Evolutionary conservation across 2,113 vertebrate species (phyloP).

Genomic region (Scophthalmus maximus): DNA sequence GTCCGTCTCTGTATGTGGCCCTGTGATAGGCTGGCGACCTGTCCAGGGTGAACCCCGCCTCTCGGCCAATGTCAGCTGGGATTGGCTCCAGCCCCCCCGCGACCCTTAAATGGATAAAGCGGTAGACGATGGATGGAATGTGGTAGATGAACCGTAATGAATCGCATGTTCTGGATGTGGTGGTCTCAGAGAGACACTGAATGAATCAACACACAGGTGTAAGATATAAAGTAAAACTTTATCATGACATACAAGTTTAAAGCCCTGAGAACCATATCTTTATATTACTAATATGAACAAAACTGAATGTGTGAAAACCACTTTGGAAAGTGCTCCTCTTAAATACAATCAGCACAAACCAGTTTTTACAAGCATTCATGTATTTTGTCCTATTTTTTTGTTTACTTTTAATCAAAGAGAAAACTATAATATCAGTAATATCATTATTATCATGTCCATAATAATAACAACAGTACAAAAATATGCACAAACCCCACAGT

Average conservation of each 20-base stretch:
- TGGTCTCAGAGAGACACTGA: neutral
- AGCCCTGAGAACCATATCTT: constrained; percentile 87
- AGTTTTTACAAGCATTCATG: constrained; percentile 82
- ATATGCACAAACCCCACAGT: constrained; percentile 85
- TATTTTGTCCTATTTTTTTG: constrained; percentile 77
- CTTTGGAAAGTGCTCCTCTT: constrained; percentile 84
- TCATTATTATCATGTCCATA: constrained; percentile 81
- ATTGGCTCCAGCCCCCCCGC: too few relatives aligned
- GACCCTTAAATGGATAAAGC: too few relatives aligned
- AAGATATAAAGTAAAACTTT: constrained; percentile 87
- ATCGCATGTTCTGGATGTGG: neutral
- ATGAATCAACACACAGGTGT: constrained; percentile 36
- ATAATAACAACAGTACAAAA: constrained; percentile 85
- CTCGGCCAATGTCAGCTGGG: too few relatives aligned
- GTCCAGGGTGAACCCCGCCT: too few relatives aligned
- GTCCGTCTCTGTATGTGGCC: too few relatives aligned
- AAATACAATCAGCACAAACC: constrained; percentile 87
- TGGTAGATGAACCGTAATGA: too few relatives aligned
- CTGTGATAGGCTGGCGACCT: too few relatives aligned
- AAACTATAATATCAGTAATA: constrained; percentile 84
- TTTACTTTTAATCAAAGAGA: constrained; percentile 80
- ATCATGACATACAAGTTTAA: constrained; percentile 86
- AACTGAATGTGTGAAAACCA: constrained; percentile 83
- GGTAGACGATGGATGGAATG: too few relatives aligned
- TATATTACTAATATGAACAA: constrained; percentile 87